Percentiles rank a stretch among this genome's conserved stretches.
phyloP scores from a whole-genome alignment of 2,113 vertebrate species.

The Catharus minimus region DNA sequence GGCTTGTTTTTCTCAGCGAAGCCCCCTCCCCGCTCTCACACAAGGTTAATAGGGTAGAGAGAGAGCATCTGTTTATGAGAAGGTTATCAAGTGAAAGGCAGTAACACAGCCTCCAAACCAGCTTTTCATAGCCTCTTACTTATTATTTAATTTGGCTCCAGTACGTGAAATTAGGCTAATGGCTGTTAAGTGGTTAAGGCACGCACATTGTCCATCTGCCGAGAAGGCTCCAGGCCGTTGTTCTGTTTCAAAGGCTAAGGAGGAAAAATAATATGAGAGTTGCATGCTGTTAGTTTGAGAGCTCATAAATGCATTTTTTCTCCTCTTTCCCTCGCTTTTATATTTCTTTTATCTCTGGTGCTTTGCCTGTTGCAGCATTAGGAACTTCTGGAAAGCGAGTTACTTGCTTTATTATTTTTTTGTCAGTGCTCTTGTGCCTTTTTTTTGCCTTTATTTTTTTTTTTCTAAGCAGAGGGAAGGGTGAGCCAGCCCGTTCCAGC shows the following conservation, averaged over 20 bases:
- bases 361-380: conserved; percentile 60
- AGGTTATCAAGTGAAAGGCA: conserved; percentile 73
- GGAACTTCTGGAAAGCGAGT: conserved; percentile 60
- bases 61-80: conserved; percentile 74
- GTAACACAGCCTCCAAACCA: conserved; percentile 72
- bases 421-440: neutral
- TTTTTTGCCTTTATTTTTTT: neutral
- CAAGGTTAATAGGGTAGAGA: conserved; percentile 73
- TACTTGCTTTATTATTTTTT: neutral
- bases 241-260: conserved; percentile 76
- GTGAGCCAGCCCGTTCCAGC: conserved; percentile 11
- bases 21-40: neutral
- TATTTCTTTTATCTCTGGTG: conserved; percentile 52
- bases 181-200: conserved; percentile 82
- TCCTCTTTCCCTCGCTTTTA: conserved; percentile 45
- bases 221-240: conserved; percentile 77
- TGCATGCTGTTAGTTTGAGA: conserved; percentile 67
- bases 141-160: conserved; percentile 84
- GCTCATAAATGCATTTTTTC: conserved; percentile 64
- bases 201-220: conserved; percentile 79
- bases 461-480: neutral
- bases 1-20: neutral
- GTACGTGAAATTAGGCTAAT: conserved; percentile 80
- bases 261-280: conserved; percentile 70
- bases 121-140: conserved; percentile 80